These are phyloP conservation scores for Callyntrura guangdongensis DNA, from an alignment of 2,888 invertebrate genomes.

Conservation along the genomic window DNA sequence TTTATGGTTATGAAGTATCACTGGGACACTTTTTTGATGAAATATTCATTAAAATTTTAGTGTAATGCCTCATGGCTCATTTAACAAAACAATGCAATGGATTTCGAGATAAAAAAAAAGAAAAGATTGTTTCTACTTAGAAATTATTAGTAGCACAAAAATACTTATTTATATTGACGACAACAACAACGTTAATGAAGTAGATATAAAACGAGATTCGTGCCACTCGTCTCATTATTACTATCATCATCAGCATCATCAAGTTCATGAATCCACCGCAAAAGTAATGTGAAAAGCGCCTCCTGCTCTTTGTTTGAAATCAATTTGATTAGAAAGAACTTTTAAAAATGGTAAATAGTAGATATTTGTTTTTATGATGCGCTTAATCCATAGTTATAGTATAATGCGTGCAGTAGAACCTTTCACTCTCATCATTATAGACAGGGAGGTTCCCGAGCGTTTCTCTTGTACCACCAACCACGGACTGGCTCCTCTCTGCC, in stretches of 20 bases:
- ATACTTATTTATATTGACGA: not conserved
- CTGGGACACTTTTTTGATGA: too few species aligned
- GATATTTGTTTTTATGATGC: not conserved
- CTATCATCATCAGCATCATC: conserved; percentile 30
- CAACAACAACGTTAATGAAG: conserved; percentile 64
- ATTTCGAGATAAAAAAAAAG: too few species aligned
- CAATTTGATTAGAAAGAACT: conserved; percentile 70
- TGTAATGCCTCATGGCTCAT: too few species aligned
- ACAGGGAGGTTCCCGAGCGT: not conserved
- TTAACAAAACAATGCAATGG: too few species aligned
- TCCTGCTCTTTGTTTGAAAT: conserved; percentile 63
- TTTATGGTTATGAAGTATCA: too few species aligned
- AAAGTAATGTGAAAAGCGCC: conserved; percentile 65
- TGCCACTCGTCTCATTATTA: conserved; percentile 56
- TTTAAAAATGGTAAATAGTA: conserved; percentile 36
- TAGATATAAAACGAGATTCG: conserved; percentile 68
- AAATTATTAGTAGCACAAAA: too few species aligned
- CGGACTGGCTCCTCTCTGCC: not conserved
- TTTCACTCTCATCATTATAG: conserved; percentile 18
- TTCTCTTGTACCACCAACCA: not conserved
- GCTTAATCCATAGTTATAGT: not conserved
- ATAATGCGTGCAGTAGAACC: not conserved
- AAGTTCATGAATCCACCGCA: conserved; percentile 66
- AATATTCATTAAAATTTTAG: too few species aligned
- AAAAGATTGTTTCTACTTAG: too few species aligned